Conservation (phyloP, 2,113 vertebrate species). For the Buteo buteo region DNA sequence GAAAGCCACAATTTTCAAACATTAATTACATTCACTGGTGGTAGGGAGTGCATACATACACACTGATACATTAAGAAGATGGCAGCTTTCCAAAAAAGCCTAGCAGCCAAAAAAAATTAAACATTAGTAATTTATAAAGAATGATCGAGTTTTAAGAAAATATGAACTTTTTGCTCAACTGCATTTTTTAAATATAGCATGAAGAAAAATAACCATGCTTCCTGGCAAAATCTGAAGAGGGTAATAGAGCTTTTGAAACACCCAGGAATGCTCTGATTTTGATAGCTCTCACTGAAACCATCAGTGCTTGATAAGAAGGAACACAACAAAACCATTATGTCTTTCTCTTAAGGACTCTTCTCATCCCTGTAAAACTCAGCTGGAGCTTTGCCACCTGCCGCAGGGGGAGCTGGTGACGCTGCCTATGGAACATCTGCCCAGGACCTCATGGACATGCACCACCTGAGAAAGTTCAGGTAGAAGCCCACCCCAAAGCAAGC, state of each 20-base stretch:
- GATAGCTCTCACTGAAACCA: not conserved
- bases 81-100: conserved; percentile 37
- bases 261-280: not conserved
- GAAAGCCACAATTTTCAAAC: conserved; percentile 62
- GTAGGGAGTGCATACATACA: not conserved
- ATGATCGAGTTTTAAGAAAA: not conserved
- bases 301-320: not conserved
- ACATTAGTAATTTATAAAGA: conserved; percentile 31
- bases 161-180: conserved; percentile 20
- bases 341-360: not conserved
- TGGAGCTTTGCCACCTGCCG: not conserved
- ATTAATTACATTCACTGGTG: conserved; percentile 59
- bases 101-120: conserved; percentile 25
- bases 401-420: not conserved
- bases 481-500: not conserved
- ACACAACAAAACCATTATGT: not conserved
- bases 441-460: not conserved
- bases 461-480: not conserved
- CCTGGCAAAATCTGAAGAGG: not conserved
- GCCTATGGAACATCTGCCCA: accelerated
- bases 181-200: conserved; percentile 10
- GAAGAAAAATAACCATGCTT: not conserved
- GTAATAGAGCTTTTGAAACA: not conserved
- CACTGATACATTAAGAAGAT: conserved; percentile 29
- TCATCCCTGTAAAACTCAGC: not conserved